phyloP scores from a whole-genome alignment of 2,888 invertebrate species.

The Subacronicta megacephala region DNA sequence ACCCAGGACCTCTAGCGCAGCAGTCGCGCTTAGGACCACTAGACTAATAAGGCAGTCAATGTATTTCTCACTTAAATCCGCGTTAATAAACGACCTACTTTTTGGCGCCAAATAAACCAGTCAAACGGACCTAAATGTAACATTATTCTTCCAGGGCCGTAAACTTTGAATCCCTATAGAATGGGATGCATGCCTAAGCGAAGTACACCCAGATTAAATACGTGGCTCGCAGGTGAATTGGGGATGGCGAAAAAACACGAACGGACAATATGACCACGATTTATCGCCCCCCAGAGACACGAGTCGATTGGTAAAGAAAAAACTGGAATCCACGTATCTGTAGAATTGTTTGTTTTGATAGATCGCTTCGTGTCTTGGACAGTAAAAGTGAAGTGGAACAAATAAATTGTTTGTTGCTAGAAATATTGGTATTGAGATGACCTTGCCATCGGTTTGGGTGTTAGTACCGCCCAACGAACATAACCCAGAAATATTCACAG shows the following conservation, averaged over 20 bases:
- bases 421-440: background rate
- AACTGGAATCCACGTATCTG: conserved; percentile 30
- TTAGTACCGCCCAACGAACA: too few species aligned
- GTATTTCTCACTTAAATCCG: too few species aligned
- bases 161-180: conserved; percentile 52
- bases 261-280: conserved; percentile 67
- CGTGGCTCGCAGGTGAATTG: conserved; percentile 84
- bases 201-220: conserved; percentile 85
- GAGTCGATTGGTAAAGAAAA: conserved; percentile 53
- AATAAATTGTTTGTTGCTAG: background rate
- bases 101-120: background rate
- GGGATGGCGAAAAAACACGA: conserved; percentile 61
- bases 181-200: conserved; percentile 66
- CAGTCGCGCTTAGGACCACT: too few species aligned
- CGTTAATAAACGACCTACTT: too few species aligned
- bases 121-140: conserved; percentile 31
- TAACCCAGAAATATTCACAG: too few species aligned
- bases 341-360: conserved; percentile 44
- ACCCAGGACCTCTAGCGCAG: too few species aligned
- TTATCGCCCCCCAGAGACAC: conserved; percentile 66
- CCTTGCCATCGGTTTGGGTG: too few species aligned
- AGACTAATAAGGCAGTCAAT: too few species aligned
- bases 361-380: conserved; percentile 15
- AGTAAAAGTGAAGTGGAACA: background rate
- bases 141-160: conserved; percentile 41